A percentile compares a stretch with the other conserved stretches of the same genome.
phyloP scores from a whole-genome alignment of 2,113 vertebrate species.

The Trogon melanurus region DNA sequence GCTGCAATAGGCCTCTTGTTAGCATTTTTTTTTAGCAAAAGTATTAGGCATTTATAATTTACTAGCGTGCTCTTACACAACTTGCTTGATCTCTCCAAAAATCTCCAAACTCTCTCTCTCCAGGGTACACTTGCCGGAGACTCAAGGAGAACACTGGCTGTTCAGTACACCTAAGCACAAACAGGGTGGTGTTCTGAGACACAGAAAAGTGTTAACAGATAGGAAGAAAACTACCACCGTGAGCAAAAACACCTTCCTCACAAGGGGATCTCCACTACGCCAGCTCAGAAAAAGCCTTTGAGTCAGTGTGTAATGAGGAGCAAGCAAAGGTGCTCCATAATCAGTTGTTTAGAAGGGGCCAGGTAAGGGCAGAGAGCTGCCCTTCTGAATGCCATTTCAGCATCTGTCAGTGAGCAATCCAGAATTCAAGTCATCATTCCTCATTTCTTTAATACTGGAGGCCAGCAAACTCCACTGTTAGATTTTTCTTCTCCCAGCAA shows the following conservation, averaged over 20 bases:
- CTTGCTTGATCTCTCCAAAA: not conserved
- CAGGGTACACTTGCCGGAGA: not conserved
- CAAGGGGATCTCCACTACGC: too few species aligned
- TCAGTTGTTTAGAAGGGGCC: not conserved
- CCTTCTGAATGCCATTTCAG: not conserved
- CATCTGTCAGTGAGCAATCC: not conserved
- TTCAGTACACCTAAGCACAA: not conserved
- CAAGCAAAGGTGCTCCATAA: not conserved
- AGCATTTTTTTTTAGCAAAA: not conserved
- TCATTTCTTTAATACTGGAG: not conserved
- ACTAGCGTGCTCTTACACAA: not conserved
- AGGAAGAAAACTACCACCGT: accelerated
- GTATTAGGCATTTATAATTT: not conserved
- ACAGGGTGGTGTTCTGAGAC: not conserved
- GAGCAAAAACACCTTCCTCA: not conserved
- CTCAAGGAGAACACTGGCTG: not conserved
- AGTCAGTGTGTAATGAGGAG: not conserved
- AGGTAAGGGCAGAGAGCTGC: not conserved
- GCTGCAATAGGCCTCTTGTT: too few species aligned
- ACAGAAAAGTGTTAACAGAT: not conserved
- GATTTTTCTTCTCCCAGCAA: slow-evolving; percentile 4
- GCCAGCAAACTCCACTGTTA: not conserved
- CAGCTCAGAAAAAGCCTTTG: not conserved
- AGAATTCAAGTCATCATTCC: not conserved
- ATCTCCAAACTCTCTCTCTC: not conserved